Base-by-base conservation (phyloP, 1,140 invertebrate genomes). In the Calosoma granatense region DNA sequence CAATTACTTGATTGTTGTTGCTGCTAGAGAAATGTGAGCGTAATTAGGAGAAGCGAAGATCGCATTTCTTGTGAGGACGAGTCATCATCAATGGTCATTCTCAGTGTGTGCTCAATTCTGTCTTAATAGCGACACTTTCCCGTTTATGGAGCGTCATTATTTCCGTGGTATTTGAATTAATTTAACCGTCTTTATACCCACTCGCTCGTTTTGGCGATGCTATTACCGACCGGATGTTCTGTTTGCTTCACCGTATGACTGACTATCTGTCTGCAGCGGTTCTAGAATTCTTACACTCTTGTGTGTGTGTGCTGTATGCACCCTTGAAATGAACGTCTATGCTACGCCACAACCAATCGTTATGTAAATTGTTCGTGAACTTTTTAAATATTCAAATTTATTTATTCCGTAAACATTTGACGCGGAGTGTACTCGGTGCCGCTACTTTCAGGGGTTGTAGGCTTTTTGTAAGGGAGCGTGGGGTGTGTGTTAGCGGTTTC, bases 401-500 rank as follows among this genome's bases (percentile, higher is more conserved):
- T 36, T 36, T 36, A 36, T 36, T 36, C n/a, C n/a, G n/a, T n/a
- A n/a, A n/a, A n/a, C n/a, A 36, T 36, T 36, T 36, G 26, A 36
- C 26, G 26, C 26, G 26, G 23, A 55, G 11, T 39, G 54, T 30
- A 41, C 54, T 2, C 23, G 26, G 60, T 63, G 64, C 58, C 60
- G 62, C 63, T 66, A 67, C 64, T 67, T 64, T 67, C 51, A 54
- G 64, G 62, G 64, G 63, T 63, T 62, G 64, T 63, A 65, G 63
- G 64, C 64, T 67, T 64, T 67, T 67, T 67, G 63, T 64, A 63
- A 61, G 59, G 61, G 64, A 65, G 65, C 61, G 63, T 63, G 66
- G 63, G 66, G 62, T 64, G 66, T 60, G 58, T 68, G 64, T 68
- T 67, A 67, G 68, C 64, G 68, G 68, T 68, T 70, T 55, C 20